Percentiles rank a stretch among this genome's conserved stretches.
Evolutionary conservation across 2,888 invertebrate genomes (phyloP).

Genomic region (Diloba caeruleocephala): DNA sequence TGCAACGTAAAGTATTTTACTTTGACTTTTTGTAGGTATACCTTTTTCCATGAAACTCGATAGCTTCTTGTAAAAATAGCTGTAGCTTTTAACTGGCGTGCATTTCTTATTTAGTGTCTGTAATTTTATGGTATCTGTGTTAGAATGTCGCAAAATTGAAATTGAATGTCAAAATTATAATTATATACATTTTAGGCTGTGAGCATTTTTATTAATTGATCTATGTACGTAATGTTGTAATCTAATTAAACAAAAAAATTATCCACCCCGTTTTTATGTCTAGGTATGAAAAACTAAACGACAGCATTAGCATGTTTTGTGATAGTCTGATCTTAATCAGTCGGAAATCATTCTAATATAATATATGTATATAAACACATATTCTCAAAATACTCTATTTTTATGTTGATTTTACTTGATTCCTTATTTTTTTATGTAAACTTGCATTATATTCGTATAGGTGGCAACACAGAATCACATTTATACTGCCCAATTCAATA

Average conservation of each 20-base stretch:
- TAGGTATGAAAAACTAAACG: constrained; percentile 58
- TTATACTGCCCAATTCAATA: constrained; percentile 63
- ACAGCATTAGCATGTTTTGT: constrained; percentile 60
- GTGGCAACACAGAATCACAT: constrained; percentile 43
- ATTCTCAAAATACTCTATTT: constrained; percentile 24
- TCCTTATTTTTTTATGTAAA: constrained; percentile 12
- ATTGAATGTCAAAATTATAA: constrained; percentile 72
- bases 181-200: constrained; percentile 81
- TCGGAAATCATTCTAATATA: constrained; percentile 32
- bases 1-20: constrained; percentile 37
- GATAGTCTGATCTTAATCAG: constrained; percentile 37
- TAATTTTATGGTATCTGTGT: constrained; percentile 43
- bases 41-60: constrained; percentile 28
- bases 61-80: constrained; percentile 27
- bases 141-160: constrained; percentile 49
- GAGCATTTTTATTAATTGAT: constrained; percentile 74
- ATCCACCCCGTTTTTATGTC: constrained; percentile 58
- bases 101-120: constrained; percentile 51
- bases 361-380: constrained; percentile 18
- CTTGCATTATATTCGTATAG: constrained; percentile 21
- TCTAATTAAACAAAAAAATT: constrained; percentile 56
- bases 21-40: constrained; percentile 24
- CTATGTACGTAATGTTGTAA: constrained; percentile 70
- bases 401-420: constrained; percentile 19
- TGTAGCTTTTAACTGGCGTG: constrained; percentile 44